A percentile compares a stretch with the other conserved stretches of the same genome.
These are phyloP conservation scores for Trididemnum nubilum DNA, from an alignment of 23 tunicate genomes.

Conservation along the genomic window DNA sequence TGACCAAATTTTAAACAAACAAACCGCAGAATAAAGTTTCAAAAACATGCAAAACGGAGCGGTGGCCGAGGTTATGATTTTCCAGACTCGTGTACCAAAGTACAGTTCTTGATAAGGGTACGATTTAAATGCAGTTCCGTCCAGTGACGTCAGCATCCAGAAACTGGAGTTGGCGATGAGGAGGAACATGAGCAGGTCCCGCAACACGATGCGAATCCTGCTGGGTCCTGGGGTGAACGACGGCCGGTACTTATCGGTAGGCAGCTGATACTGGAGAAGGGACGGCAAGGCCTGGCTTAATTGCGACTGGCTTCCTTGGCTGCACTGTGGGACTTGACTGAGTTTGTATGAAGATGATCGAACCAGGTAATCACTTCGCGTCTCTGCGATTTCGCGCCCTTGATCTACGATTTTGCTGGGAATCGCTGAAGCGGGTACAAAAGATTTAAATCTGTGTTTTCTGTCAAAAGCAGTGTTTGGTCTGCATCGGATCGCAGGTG, in stretches of 20 bases:
- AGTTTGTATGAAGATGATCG: no score
- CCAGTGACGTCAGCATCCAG: conserved; percentile 78
- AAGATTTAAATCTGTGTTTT: no score
- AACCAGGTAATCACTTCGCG: no score
- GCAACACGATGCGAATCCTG: not conserved
- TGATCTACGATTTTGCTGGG: no score
- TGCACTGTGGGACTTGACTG: not conserved
- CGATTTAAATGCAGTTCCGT: conserved; percentile 63
- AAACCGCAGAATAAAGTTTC: conserved; percentile 88
- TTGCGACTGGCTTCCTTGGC: not conserved
- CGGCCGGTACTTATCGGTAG: not conserved
- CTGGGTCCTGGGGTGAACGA: not conserved
- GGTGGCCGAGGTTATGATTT: conserved; percentile 48
- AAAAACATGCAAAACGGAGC: conserved; percentile 72
- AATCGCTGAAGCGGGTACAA: no score
- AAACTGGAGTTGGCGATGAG: conserved; percentile 73
- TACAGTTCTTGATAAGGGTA: conserved; percentile 44
- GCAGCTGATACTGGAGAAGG: no score
- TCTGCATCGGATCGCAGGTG: no score
- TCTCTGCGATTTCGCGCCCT: no score
- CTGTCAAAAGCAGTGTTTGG: no score
- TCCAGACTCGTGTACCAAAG: conserved; percentile 59
- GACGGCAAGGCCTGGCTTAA: not conserved
- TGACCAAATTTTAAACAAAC: conserved; percentile 91
- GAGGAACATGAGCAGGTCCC: conserved; percentile 70